Conservation (phyloP, 1,140 invertebrate species). For the Tachypleus tridentatus region DNA sequence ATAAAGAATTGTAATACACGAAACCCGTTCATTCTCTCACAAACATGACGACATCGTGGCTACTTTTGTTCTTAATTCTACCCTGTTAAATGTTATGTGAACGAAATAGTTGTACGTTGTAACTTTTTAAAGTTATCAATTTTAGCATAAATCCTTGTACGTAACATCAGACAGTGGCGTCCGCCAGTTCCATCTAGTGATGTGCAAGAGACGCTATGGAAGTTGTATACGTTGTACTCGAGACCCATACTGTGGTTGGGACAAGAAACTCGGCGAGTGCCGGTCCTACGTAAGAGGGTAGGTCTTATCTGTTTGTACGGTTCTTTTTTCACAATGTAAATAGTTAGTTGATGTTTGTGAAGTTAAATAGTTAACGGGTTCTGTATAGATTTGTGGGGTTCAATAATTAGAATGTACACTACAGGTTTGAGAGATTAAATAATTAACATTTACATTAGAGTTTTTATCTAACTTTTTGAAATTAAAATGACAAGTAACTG, state of each 20-base stretch:
- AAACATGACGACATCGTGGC: too few species aligned
- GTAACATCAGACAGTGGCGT: conserved; percentile 69
- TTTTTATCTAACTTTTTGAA: too few species aligned
- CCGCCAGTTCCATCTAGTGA: conserved; percentile 66
- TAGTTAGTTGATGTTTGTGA: neutral
- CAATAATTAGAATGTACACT: neutral
- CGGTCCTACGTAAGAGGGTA: conserved; percentile 66
- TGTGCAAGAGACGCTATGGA: conserved; percentile 72
- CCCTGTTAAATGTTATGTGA: too few species aligned
- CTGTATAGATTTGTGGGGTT: neutral
- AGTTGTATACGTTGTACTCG: conserved; percentile 73
- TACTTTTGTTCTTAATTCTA: too few species aligned
- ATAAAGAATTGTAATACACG: too few species aligned
- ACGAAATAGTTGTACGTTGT: too few species aligned
- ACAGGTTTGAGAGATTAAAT: neutral
- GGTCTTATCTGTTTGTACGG: conserved; percentile 25
- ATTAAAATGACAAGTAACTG: too few species aligned
- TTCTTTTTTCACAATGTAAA: neutral
- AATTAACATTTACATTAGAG: too few species aligned
- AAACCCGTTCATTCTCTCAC: too few species aligned
- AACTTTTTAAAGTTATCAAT: conserved; percentile 5
- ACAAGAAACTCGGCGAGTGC: conserved; percentile 67
- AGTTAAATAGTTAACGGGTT: neutral
- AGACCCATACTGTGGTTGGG: conserved; percentile 86
- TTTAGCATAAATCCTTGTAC: conserved; percentile 65